phyloP scores from a whole-genome alignment of 2,113 vertebrate species.

The Microcebus murinus region DNA sequence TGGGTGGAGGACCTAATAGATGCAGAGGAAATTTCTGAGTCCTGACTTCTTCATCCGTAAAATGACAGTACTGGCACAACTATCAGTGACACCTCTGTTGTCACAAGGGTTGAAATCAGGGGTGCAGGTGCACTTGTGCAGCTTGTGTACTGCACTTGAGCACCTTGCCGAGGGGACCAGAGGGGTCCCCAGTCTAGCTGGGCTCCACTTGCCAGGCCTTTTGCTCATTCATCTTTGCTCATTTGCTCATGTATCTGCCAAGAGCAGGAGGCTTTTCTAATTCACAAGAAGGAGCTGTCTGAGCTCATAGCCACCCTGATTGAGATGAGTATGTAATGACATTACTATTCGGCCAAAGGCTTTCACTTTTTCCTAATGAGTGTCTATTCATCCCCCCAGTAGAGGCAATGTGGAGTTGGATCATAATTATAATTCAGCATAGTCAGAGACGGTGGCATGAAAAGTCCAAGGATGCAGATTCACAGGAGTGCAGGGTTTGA shows the following conservation, averaged over 20 bases:
- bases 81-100: neutral
- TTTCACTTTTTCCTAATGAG: slow-evolving; percentile 31
- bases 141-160: neutral
- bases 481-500: neutral
- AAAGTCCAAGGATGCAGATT: neutral
- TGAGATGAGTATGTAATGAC: neutral
- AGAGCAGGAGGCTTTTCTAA: slow-evolving; percentile 2
- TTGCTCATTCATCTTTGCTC: neutral
- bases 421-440: neutral
- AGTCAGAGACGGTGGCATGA: neutral
- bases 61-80: neutral
- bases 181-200: rapidly evolving
- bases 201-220: neutral
- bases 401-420: neutral
- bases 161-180: neutral
- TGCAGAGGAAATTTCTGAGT: neutral
- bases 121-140: rapidly evolving
- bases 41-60: neutral
- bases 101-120: neutral
- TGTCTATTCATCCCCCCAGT: neutral
- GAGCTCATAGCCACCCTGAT: neutral
- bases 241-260: neutral
- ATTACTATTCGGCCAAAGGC: slow-evolving; percentile 28
- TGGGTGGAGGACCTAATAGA: neutral
- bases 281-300: slow-evolving; percentile 40